Evolutionary conservation across 2,888 invertebrate species (phyloP).

Genomic region (Drosophila dives): DNA sequence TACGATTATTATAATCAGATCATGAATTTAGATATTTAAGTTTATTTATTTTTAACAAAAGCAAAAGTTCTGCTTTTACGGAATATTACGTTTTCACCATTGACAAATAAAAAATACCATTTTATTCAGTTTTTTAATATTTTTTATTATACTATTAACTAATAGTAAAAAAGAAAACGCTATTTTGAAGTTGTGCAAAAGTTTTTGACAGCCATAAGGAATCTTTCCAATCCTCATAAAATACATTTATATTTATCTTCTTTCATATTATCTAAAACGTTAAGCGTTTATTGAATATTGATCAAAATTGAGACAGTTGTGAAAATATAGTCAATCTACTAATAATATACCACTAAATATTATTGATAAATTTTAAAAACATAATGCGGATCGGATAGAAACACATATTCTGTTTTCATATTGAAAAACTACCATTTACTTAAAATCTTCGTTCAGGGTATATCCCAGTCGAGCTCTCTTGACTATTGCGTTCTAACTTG

Average conservation of each 20-base stretch:
- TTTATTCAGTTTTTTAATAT: not conserved
- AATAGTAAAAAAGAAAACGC: not conserved
- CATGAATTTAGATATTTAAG: not conserved
- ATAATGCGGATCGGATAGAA: not conserved
- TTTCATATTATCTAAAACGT: not conserved
- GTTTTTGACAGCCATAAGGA: not conserved
- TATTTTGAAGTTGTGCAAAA: not conserved
- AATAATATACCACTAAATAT: not conserved
- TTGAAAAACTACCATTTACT: not conserved
- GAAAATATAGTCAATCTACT: not conserved
- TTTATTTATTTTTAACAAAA: not conserved
- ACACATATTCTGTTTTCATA: not conserved
- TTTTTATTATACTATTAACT: not conserved
- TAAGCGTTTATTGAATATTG: not conserved
- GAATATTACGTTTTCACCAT: not conserved
- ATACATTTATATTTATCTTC: not conserved
- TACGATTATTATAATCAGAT: not conserved
- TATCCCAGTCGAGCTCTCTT: not conserved
- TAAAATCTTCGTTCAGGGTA: not conserved
- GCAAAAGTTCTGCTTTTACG: not conserved
- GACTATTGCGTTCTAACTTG: not conserved
- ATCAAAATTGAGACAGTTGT: not conserved
- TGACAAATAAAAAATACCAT: accelerated
- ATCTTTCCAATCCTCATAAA: not conserved
- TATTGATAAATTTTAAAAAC: not conserved